Percentiles rank a stretch among this genome's conserved stretches.
Conservation (phyloP, 2,113 vertebrate species). For the Petromus typicus region DNA sequence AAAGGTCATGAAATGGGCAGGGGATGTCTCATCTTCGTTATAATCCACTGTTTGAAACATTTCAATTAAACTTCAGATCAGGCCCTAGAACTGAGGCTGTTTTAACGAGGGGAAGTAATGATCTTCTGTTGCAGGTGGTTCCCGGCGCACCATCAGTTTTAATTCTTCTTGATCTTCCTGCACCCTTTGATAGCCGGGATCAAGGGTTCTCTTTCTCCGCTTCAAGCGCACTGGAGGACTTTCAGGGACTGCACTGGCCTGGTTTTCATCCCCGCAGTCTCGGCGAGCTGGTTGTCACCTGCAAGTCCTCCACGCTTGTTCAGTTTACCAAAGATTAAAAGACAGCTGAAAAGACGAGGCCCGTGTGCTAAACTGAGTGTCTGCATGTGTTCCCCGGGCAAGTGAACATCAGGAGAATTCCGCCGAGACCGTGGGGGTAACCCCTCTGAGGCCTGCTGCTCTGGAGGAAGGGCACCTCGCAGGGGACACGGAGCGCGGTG, state of each 20-base stretch:
- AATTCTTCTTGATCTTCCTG: conserved; percentile 91
- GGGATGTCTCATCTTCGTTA: conserved; percentile 87
- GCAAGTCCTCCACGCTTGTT: conserved; percentile 86
- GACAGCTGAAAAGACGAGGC: conserved; percentile 83
- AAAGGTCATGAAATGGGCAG: conserved; percentile 88
- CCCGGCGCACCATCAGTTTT: conserved; percentile 89
- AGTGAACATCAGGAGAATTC: conserved; percentile 79
- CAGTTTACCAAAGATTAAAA: conserved; percentile 91
- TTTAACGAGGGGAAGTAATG: conserved; percentile 90
- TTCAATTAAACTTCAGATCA: conserved; percentile 91
- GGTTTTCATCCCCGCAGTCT: conserved; percentile 87
- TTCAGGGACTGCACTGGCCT: conserved; percentile 86
- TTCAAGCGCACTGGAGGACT: conserved; percentile 86
- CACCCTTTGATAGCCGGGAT: conserved; percentile 90
- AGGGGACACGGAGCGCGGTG: conserved; percentile 67
- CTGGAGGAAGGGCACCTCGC: conserved; percentile 68
- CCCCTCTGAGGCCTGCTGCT: conserved; percentile 85
- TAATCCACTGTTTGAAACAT: conserved; percentile 89
- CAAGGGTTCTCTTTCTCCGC: conserved; percentile 88
- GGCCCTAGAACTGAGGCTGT: conserved; percentile 86
- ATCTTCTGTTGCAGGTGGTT: conserved; percentile 89
- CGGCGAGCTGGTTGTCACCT: conserved; percentile 85
- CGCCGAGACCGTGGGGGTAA: conserved; percentile 73
- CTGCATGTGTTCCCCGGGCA: conserved; percentile 83
- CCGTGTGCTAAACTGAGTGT: conserved; percentile 78